These are phyloP conservation scores for Pocillopora grandis DNA, from an alignment of 92 coral and sea anemone species.

Conservation along the genomic window DNA sequence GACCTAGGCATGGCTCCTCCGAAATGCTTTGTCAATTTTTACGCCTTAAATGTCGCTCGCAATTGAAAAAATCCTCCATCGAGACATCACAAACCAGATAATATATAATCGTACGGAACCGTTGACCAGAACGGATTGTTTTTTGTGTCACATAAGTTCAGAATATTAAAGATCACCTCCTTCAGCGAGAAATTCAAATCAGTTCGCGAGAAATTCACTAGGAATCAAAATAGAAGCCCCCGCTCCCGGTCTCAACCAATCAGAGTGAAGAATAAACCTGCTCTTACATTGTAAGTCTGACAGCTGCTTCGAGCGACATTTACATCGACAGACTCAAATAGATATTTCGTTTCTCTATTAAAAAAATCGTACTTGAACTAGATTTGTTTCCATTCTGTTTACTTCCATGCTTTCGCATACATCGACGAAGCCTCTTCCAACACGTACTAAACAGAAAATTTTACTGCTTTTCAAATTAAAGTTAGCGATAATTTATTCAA, in stretches of 20 bases:
- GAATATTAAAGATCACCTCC: constrained; percentile 32
- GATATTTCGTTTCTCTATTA: background rate
- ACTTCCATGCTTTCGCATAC: background rate
- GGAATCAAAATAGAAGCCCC: constrained; percentile 51
- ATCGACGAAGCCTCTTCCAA: background rate
- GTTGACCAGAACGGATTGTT: constrained; percentile 12
- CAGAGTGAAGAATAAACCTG: constrained; percentile 31
- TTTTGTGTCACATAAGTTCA: constrained; percentile 34
- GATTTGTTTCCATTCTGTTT: background rate
- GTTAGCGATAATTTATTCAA: constrained; percentile 36
- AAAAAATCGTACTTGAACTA: background rate
- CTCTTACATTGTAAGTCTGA: constrained; percentile 25
- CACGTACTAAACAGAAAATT: background rate
- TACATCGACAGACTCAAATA: constrained; percentile 6
- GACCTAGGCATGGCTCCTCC: constrained; percentile 37
- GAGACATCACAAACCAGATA: constrained; percentile 24
- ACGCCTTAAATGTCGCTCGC: constrained; percentile 10
- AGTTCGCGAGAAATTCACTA: constrained; percentile 37
- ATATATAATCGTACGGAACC: constrained; percentile 19
- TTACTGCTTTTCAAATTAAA: background rate
- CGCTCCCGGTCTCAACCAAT: constrained; percentile 41
- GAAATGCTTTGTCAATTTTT: constrained; percentile 2
- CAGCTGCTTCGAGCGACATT: constrained; percentile 42
- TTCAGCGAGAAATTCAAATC: constrained; percentile 40
- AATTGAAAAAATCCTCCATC: constrained; percentile 29